phyloP scores from a whole-genome alignment of 2,113 vertebrate species.

The Onychostoma macrolepis region DNA sequence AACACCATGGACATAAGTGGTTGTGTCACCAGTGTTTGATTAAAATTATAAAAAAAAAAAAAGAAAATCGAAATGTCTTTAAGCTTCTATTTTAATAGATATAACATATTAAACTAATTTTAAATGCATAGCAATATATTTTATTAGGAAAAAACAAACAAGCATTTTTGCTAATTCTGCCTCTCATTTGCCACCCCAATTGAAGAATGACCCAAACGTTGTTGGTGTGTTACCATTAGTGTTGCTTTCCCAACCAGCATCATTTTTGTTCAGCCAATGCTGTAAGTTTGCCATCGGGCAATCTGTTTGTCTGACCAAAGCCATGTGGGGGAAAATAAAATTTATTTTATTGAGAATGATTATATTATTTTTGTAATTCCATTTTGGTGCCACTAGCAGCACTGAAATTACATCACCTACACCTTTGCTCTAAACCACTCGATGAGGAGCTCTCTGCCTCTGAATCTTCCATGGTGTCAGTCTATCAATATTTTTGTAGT shows the following conservation, averaged over 20 bases:
- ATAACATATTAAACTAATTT: no score
- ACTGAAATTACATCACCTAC: neutral
- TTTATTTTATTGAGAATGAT: neutral
- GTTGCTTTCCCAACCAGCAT: neutral
- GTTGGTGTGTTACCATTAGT: neutral
- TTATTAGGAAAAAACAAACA: no score
- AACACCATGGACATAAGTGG: no score
- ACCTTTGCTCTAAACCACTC: neutral
- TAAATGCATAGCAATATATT: no score
- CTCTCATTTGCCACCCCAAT: no score
- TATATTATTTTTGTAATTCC: neutral
- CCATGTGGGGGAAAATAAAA: neutral
- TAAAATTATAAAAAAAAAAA: no score
- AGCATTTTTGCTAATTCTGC: no score
- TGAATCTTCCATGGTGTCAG: neutral
- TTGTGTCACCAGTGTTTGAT: no score
- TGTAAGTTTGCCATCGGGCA: neutral
- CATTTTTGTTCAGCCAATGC: neutral
- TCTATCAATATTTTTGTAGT: constrained; percentile 20
- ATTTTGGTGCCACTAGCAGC: neutral
- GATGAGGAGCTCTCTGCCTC: neutral
- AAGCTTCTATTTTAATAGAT: no score
- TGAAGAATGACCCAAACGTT: no score
- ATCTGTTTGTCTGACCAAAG: neutral
- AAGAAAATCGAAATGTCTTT: no score